Conservation (phyloP, 2,797 vertebrate species). For the Trichosurus vulpecula region DNA sequence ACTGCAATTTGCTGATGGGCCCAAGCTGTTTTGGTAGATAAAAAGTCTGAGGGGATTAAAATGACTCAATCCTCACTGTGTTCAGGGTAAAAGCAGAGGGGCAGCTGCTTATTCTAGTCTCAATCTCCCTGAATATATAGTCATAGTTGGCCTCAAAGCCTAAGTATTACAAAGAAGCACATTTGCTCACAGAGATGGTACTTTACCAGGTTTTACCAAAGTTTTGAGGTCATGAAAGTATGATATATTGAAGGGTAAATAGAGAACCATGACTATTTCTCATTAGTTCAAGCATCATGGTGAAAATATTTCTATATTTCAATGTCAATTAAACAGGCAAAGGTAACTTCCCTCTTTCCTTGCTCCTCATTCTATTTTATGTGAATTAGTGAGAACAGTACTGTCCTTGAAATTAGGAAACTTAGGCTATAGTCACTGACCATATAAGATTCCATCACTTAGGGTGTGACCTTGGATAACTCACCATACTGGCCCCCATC, state of each 20-base stretch:
- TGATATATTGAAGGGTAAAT: neutral
- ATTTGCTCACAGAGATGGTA: neutral
- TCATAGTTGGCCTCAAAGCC: constrained; percentile 71
- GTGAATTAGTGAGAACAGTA: neutral
- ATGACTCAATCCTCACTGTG: constrained; percentile 90
- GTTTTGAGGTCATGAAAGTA: neutral
- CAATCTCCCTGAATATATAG: constrained; percentile 69
- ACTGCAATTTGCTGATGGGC: constrained; percentile 99
- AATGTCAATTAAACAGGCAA: neutral
- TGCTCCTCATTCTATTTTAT: neutral
- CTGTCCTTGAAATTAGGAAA: neutral
- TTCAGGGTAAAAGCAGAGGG: constrained; percentile 85
- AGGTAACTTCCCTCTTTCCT: neutral
- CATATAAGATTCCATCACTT: neutral
- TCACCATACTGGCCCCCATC: neutral
- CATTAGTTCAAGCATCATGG: neutral
- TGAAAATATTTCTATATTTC: neutral
- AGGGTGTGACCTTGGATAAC: neutral
- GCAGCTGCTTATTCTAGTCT: constrained; percentile 82
- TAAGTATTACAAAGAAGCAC: neutral
- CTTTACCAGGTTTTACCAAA: neutral
- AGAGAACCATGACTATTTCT: neutral
- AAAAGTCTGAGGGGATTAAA: constrained; percentile 96
- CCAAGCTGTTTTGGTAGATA: constrained; percentile 99
- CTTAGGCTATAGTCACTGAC: neutral